Base-by-base conservation (phyloP, 1,140 invertebrate genomes). In the Drosophila kanapiae region DNA sequence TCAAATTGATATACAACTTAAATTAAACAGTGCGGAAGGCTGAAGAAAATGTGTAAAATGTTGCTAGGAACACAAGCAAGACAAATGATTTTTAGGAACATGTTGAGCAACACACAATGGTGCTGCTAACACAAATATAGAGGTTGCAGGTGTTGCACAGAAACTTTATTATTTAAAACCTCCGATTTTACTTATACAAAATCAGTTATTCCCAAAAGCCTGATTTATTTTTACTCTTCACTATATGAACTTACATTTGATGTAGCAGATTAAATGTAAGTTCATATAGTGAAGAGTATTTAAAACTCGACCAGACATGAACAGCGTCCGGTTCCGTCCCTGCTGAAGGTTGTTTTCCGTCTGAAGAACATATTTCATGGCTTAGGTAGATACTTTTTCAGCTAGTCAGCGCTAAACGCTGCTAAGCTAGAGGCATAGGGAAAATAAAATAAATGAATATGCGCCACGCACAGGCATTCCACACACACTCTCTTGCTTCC, bases 381-480 rank as follows among this genome's bases (percentile, higher is more conserved):
- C 78, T 86, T 82, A 79, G 70, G 67, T 86, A 72, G 78, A 81
- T 82, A 81, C 80, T 75, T 68, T 80, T 79, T 81, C 77, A 81
- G 75, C 82, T 79, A 86, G 82, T 86, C 82, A 86, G 78, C 82
- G 75, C 70, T 78, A 75, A 80, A 75, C 60, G 58, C 49, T 62
- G 57, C 67, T 53, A 54, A 76, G 64, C 76, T 51, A 65, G 54
- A 43, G 31, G 75, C 58, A 70, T 54, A 64, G 37, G 57, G 63
- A 80, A 79, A 80, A 80, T 78, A 85, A 86, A 86, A 86, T 79
- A 86, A 86, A 86, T 86, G 82, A 85, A 86, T 76, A 86, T 75
- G 75, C 75, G 82, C 75, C 75, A 82, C 82, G 82, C 75, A 82
- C 75, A 81, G 82, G 75, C 82, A 86, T 81, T 64, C 69, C 49